Percentiles rank a stretch among this genome's conserved stretches.
These are phyloP conservation scores for Actinostola sp. DNA, from an alignment of 92 coral and sea anemone genomes.

Conservation along the genomic window DNA sequence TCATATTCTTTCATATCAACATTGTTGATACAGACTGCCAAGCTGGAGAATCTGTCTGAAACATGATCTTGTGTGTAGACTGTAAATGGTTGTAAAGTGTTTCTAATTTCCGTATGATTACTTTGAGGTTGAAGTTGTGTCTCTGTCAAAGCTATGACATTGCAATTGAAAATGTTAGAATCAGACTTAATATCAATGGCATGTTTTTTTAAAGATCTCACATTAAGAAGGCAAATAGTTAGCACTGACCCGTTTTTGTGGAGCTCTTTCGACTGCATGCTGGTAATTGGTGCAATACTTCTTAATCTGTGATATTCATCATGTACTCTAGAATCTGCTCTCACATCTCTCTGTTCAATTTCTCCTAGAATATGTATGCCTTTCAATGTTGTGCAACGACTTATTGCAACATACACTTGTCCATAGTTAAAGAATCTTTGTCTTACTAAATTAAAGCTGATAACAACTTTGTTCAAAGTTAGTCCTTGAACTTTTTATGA, in stretches of 20 bases:
- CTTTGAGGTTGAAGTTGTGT: constrained; percentile 51
- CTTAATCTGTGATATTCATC: too few species aligned
- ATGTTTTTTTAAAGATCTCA: constrained; percentile 59
- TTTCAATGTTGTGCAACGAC: constrained; percentile 50
- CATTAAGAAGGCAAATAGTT: constrained; percentile 32
- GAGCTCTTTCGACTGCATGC: background rate
- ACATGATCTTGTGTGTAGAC: constrained; percentile 46
- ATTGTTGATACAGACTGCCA: constrained; percentile 50
- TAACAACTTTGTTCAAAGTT: constrained; percentile 49
- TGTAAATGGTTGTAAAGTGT: constrained; percentile 41
- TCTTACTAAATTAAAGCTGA: constrained; percentile 46
- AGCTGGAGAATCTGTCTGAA: constrained; percentile 52
- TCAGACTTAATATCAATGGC: constrained; percentile 55
- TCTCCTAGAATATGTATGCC: constrained; percentile 59
- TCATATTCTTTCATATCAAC: constrained; percentile 25
- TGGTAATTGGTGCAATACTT: constrained; percentile 28
- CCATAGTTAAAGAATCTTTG: constrained; percentile 59
- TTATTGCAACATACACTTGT: constrained; percentile 76
- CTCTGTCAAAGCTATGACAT: constrained; percentile 48
- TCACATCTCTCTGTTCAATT: constrained; percentile 46
- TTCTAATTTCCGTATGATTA: constrained; percentile 28
- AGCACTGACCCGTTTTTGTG: background rate
- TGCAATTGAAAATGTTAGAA: constrained; percentile 26
- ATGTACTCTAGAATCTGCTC: too few species aligned
- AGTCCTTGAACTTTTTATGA: constrained; percentile 75